A percentile compares a stretch with the other conserved stretches of the same genome.
phyloP scores from a whole-genome alignment of 2,113 vertebrate genomes.

The Shinisaurus crocodilurus region DNA sequence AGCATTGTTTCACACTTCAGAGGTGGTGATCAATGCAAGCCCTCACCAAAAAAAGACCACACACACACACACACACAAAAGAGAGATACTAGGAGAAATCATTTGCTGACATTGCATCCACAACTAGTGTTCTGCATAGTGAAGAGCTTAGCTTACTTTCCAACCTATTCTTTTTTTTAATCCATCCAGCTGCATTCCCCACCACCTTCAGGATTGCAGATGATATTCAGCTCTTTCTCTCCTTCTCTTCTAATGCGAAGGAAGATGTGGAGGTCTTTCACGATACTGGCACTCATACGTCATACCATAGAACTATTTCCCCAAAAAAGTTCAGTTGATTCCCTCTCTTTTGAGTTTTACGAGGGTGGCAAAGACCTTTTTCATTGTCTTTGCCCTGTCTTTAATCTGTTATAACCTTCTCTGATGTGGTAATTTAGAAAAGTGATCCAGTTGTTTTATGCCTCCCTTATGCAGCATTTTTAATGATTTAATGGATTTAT shows the following conservation, averaged over 20 bases:
- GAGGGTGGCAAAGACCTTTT: neutral
- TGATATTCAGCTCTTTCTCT: neutral
- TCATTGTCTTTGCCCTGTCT: neutral
- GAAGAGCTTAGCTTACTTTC: neutral
- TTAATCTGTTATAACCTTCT: neutral
- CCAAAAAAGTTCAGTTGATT: neutral
- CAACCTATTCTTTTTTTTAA: too few species aligned
- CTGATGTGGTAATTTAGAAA: neutral
- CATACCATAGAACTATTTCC: neutral
- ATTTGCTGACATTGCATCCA: neutral
- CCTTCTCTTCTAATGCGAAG: neutral
- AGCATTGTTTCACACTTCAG: neutral
- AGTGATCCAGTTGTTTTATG: neutral
- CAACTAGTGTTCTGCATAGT: neutral
- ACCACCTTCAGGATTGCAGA: neutral
- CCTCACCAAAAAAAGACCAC: too few species aligned
- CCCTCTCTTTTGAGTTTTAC: neutral
- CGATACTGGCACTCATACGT: too few species aligned
- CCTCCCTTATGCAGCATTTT: too few species aligned
- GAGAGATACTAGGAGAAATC: too few species aligned
- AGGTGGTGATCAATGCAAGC: neutral
- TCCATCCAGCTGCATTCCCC: neutral
- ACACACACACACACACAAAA: neutral
- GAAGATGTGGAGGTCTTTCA: neutral
- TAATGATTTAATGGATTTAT: neutral